Evolutionary conservation across 2,113 vertebrate species (phyloP).

Genomic region (Scomber scombrus): DNA sequence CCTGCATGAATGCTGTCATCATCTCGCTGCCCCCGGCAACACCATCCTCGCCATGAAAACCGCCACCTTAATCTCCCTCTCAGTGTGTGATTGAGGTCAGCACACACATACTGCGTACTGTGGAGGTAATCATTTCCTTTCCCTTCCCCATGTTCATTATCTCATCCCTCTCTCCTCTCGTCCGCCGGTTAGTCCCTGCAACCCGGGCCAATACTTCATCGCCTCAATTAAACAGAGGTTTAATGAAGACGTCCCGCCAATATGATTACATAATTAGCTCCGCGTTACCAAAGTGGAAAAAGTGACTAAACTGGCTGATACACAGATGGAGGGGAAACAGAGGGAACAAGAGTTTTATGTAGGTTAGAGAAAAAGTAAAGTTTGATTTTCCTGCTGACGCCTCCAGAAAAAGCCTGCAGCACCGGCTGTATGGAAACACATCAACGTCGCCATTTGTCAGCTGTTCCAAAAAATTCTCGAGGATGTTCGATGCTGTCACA

Average conservation of each 20-base stretch:
- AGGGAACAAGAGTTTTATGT: neutral
- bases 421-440: neutral
- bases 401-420: neutral
- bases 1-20: neutral
- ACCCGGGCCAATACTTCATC: neutral
- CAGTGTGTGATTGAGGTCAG: conserved; percentile 27
- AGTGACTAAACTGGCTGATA: neutral
- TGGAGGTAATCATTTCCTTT: conserved; percentile 24
- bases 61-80: conserved; percentile 1
- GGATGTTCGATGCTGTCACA: neutral
- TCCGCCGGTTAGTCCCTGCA: neutral
- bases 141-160: conserved; percentile 3
- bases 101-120: neutral
- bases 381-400: conserved; percentile 6
- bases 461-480: neutral
- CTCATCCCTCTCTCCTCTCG: conserved; percentile 23
- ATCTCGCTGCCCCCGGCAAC: neutral
- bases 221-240: conserved; percentile 16
- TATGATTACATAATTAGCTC: conserved; percentile 26
- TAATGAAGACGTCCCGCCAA: conserved; percentile 39
- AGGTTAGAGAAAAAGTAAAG: conserved; percentile 14
- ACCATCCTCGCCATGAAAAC: no score
- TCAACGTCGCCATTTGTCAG: neutral
- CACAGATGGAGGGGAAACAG: neutral
- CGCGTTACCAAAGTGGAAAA: neutral